Evolutionary conservation across 2,113 vertebrate genomes (phyloP), one percentile per base, ranked within the genome.

Genomic region (Platysternon megacephalum): DNA sequence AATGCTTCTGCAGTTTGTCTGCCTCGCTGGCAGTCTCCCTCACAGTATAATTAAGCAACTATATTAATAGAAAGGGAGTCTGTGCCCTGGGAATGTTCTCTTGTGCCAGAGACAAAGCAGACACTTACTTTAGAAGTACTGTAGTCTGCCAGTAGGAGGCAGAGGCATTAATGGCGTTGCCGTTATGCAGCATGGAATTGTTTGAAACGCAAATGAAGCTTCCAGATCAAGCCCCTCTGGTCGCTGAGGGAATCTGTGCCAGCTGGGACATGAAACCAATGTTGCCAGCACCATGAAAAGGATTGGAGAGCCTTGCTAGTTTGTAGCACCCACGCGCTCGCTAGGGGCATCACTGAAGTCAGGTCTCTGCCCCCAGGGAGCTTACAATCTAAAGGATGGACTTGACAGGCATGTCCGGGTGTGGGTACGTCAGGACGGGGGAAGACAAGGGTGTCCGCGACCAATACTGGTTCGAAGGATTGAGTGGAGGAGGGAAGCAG

Each of bases 101-200:
- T 13, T 82, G 68, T 94, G 92, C 93, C 89, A 96, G 97, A 97
- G 92, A 96, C 94, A 97, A 97, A 96, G 95, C 97, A 97, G 96
- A 90, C 44, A 0, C 85, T 95, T 39, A 32, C 92, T 90, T 96
- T 94, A 96, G 83, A 90, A 93, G 92, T 94, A 39, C 93, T 44
- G 89, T 91, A 92, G 95, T 85, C 92, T 84, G 89, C 93, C 91
- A 22, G 89, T 87, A 93, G 89, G 0, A 48, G 90, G 87, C 91
- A 93, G 92, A 89, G 85, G 79, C 87, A 85, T 95, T 95, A 95
- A 78, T 95, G 89, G 90, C 52, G 53, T 51, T 74, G 81, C 91
- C 95, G 48, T 91, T 93, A 87, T 88, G 94, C 87, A 90, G 53
- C 0, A 10, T 53, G 0, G 0, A 91, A 56, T 39, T 82, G 88